These are phyloP conservation scores for Yoshiicerus persimilis DNA, from an alignment of 1,140 invertebrate species.

Conservation along the genomic window DNA sequence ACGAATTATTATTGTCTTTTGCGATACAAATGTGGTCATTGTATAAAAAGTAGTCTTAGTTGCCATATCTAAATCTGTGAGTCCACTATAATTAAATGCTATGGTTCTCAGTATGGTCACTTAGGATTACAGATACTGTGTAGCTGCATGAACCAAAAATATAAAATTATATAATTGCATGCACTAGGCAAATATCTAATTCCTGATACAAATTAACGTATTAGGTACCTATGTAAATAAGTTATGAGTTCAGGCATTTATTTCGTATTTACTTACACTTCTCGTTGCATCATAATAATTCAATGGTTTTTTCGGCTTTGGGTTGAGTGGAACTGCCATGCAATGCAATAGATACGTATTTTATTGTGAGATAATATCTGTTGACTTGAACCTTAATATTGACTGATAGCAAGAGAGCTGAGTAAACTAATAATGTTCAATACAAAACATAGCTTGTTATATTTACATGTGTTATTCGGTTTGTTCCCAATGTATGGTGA, in stretches of 20 bases:
- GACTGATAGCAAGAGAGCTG: background rate
- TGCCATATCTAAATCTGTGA: background rate
- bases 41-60: background rate
- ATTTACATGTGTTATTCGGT: too few relatives aligned
- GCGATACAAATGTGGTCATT: background rate
- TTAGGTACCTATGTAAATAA: too few relatives aligned
- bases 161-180: too few relatives aligned
- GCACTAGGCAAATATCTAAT: too few relatives aligned
- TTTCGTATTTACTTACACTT: background rate
- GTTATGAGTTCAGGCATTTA: background rate
- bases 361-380: background rate
- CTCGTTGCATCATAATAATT: background rate
- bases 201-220: background rate
- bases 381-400: slow-evolving; percentile 1
- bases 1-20: slow-evolving; percentile 10
- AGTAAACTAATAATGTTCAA: background rate
- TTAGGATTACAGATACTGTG: too few relatives aligned
- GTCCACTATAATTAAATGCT: background rate
- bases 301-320: background rate
- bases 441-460: background rate
- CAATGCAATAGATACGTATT: background rate
- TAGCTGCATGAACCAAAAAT: too few relatives aligned
- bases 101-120: too few relatives aligned
- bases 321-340: background rate
- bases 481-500: too few relatives aligned